Evolutionary conservation across 2,888 invertebrate species (phyloP), one percentile per base, ranked within the genome.

Genomic region (Neoaliturus tenellus): DNA sequence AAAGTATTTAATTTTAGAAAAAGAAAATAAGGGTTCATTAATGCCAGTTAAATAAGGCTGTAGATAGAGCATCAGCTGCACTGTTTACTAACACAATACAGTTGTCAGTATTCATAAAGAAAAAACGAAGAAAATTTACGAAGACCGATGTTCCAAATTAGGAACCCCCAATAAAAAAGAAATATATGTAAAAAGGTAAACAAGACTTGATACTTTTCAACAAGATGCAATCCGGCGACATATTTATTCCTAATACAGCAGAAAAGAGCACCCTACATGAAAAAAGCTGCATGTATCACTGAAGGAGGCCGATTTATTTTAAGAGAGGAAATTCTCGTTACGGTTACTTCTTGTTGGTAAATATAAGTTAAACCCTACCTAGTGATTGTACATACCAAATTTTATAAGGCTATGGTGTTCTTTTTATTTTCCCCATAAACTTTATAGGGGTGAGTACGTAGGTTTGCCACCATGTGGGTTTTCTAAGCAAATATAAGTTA

Each of bases 401-500:
- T 35, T 23, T 55, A 28, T 33, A 58, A 73, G 33, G n/a, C n/a
- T n/a, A n/a, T n/a, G n/a, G n/a, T n/a, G n/a, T n/a, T n/a, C n/a
- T n/a, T n/a, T n/a, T n/a, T n/a, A n/a, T n/a, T n/a, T n/a, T n/a
- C n/a, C n/a, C n/a, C n/a, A n/a, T n/a, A n/a, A n/a, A n/a, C n/a
- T n/a, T n/a, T n/a, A n/a, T n/a, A n/a, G n/a, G n/a, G n/a, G n/a
- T n/a, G n/a, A n/a, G n/a, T n/a, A n/a, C n/a, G n/a, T n/a, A n/a
- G n/a, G n/a, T n/a, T n/a, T n/a, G n/a, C n/a, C n/a, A n/a, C n/a
- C n/a, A n/a, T n/a, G n/a, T n/a, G n/a, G n/a, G n/a, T n/a, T 82
- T 71, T 51, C 73, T 51, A 5, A 73, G 71, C 25, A 33, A 71
- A 39, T 33, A 17, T 83, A 86, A 12, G 39, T 67, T 17, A 25